phyloP scores from a whole-genome alignment of 2,113 vertebrate species.

The Prionailurus viverrinus region DNA sequence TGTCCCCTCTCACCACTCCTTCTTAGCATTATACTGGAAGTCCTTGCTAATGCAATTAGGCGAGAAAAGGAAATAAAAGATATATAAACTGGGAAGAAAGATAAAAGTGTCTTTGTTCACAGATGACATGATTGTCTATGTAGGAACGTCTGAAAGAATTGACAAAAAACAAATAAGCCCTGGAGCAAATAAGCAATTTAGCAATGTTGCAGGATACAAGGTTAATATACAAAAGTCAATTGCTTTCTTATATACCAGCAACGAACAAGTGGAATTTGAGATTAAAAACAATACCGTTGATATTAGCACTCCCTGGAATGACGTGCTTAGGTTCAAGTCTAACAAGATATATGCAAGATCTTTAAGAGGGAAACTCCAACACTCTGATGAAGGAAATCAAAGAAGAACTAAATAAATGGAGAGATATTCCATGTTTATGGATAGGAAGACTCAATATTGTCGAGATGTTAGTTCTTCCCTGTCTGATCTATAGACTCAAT shows the following conservation, averaged over 20 bases:
- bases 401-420: constrained; percentile 1
- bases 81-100: neutral
- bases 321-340: neutral
- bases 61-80: neutral
- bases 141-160: neutral
- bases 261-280: neutral
- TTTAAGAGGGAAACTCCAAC: neutral
- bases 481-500: neutral
- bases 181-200: neutral
- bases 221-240: neutral
- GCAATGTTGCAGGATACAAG: neutral
- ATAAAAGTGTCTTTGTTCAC: neutral
- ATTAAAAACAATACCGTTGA: neutral
- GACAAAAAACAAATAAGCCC: neutral
- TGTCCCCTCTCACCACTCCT: neutral
- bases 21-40: neutral
- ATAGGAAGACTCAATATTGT: neutral
- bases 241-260: neutral
- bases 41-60: neutral
- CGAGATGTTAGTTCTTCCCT: neutral
- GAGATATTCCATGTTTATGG: neutral
- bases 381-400: neutral
- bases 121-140: neutral
- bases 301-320: neutral
- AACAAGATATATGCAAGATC: neutral